Base-by-base conservation (phyloP, 2,797 vertebrate species). In the Crocodylus rhombifer region DNA sequence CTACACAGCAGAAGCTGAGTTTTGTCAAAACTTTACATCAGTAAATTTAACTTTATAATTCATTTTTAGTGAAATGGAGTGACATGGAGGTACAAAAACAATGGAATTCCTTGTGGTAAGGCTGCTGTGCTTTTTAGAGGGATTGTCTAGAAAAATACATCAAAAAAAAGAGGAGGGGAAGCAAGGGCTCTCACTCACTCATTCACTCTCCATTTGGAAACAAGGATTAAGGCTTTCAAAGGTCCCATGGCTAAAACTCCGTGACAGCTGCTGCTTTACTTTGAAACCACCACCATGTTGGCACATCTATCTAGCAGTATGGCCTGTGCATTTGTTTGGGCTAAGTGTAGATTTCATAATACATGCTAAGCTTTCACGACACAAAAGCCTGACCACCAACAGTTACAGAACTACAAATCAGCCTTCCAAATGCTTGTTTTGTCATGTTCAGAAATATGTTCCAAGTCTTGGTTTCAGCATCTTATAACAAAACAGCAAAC, bases 261-360 rank as follows among this genome's bases (percentile, higher is more conserved):
- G 30, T 94, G 93, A 88, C 92, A 96, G 93, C 85, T 92, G 93
- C 95, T 95, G 87, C 89, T 84, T 87, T 33, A 51, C 96, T 96
- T 92, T 94, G 94, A 96, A 82, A 77, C 42, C 77, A 86, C 23
- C 81, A 81, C 93, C 90, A 91, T 65, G 3, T 36, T 65, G 28
- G 75, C 33, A 92, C 73, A 57, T 63, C 83, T 79, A 88, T 23
- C 82, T 69, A 64, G 64, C 79, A 90, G 91, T 42, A 84, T 0
- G 15, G 86, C 60, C 82, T 91, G 77, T 74, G 57, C 23, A 2
- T 87, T 93, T 92, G 89, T 78, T 75, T 1, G 4, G 62, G 10
- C 42, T 63, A 33, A 3, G 55, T 74, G 73, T 28, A 80, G 71
- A 93, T 91, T 84, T 76, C 30, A 13, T 83, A 96, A 95, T 79